Percentiles rank a stretch among this genome's conserved stretches.
Conservation (phyloP, 2,113 vertebrate genomes). For the Indri indri region DNA sequence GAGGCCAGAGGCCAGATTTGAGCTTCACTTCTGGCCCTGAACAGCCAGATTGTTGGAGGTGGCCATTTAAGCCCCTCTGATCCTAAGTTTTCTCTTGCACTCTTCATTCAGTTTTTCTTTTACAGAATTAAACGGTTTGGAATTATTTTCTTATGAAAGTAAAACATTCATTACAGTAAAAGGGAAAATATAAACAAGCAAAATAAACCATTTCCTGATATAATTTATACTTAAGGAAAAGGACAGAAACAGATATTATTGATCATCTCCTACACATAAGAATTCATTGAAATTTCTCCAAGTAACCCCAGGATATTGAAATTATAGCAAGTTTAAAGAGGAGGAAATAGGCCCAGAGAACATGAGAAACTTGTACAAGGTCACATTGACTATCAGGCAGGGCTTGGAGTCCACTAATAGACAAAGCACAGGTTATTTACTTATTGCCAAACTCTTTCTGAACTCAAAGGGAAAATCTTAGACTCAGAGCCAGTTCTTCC, state of each 20-base stretch:
- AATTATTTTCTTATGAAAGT: background rate
- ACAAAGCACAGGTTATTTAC: background rate
- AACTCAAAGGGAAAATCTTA: background rate
- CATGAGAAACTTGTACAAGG: background rate
- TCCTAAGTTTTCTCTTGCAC: background rate
- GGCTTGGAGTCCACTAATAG: background rate
- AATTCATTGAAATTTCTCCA: background rate
- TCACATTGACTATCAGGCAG: background rate
- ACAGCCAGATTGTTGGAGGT: too few relatives aligned
- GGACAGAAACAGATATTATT: background rate
- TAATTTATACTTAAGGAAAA: background rate
- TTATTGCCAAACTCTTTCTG: background rate
- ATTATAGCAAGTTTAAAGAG: background rate
- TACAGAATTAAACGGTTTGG: background rate
- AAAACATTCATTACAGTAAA: background rate
- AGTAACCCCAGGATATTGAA: background rate
- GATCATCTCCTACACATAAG: background rate
- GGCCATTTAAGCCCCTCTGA: background rate
- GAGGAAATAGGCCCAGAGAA: background rate
- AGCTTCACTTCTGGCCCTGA: background rate
- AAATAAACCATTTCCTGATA: background rate
- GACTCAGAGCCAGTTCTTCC: background rate
- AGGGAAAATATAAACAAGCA: background rate
- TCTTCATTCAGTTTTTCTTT: background rate
- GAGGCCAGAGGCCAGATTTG: accelerated